Percentiles rank a stretch among this genome's conserved stretches.
Conservation (phyloP, 2,888 invertebrate species). For the Disparrhopalites patrizii region DNA sequence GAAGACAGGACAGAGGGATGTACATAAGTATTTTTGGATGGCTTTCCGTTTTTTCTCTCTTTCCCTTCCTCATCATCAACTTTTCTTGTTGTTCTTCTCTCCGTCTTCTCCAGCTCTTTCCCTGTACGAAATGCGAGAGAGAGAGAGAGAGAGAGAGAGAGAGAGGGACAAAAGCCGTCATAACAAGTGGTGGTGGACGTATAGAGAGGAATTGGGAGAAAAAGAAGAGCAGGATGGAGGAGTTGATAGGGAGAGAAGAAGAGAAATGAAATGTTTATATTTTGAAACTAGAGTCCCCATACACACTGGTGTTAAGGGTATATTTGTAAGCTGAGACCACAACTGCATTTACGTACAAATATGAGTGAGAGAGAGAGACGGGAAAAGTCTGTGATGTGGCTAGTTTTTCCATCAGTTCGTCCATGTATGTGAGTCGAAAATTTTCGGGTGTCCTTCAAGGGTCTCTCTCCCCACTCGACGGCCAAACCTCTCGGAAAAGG, state of each 20-base stretch:
- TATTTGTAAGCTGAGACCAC: slow-evolving; percentile 24
- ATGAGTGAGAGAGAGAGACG: too few species aligned
- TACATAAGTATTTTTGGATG: too few species aligned
- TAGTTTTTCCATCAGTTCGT: slow-evolving; percentile 2
- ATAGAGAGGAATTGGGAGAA: neutral
- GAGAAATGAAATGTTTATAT: slow-evolving; percentile 12
- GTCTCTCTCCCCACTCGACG: slow-evolving; percentile 13
- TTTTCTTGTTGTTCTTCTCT: too few species aligned
- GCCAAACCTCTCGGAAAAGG: neutral
- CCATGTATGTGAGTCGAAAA: neutral
- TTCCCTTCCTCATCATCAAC: too few species aligned
- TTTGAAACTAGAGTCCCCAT: slow-evolving; percentile 9
- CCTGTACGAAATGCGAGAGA: too few species aligned
- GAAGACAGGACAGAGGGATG: too few species aligned
- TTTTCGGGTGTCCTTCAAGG: slow-evolving; percentile 24
- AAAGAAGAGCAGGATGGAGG: neutral
- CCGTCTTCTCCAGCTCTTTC: too few species aligned
- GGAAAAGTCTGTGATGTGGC: slow-evolving; percentile 6
- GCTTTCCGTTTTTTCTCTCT: too few species aligned
- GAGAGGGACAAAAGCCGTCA: too few species aligned
- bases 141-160: neutral
- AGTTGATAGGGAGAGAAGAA: neutral
- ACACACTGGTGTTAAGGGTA: neutral
- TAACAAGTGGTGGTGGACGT: too few species aligned
- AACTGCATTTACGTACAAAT: slow-evolving; percentile 17